These are phyloP conservation scores for Centropristis striata DNA, from an alignment of 2,113 vertebrate species.

Conservation along the genomic window DNA sequence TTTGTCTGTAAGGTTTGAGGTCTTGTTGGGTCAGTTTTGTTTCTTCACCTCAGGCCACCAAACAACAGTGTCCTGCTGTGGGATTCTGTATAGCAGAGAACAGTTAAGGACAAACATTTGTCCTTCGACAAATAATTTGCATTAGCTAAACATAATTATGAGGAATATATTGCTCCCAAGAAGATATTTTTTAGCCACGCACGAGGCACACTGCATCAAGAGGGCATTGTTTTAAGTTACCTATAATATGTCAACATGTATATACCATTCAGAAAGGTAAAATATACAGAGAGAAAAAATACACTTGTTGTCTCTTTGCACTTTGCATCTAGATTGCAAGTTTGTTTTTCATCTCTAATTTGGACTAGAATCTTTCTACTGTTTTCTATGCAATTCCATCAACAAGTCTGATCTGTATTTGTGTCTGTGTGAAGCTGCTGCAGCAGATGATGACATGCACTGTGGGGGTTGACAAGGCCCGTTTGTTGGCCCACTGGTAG, in stretches of 20 bases:
- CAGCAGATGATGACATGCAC: neutral
- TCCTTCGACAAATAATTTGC: too few species aligned
- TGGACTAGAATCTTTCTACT: neutral
- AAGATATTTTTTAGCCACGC: too few species aligned
- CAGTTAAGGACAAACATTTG: neutral
- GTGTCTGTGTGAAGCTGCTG: neutral
- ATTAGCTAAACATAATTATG: too few species aligned
- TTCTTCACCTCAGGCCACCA: neutral
- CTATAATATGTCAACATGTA: too few species aligned
- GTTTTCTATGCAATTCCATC: too few species aligned
- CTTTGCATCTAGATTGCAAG: neutral
- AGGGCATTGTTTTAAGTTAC: too few species aligned
- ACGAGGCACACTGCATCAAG: too few species aligned
- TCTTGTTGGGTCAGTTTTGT: neutral
- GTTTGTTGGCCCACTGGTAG: constrained; percentile 2
- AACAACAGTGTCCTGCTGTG: neutral
- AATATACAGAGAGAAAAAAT: too few species aligned
- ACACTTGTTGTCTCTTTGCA: too few species aligned
- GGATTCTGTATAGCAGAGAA: neutral
- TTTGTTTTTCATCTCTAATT: neutral
- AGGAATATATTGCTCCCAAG: too few species aligned
- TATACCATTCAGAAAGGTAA: too few species aligned
- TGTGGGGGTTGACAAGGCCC: neutral
- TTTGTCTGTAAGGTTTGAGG: neutral
- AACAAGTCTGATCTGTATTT: too few species aligned